These are phyloP conservation scores for Lochmaea capreae DNA, from an alignment of 2,888 invertebrate species.

Conservation along the genomic window DNA sequence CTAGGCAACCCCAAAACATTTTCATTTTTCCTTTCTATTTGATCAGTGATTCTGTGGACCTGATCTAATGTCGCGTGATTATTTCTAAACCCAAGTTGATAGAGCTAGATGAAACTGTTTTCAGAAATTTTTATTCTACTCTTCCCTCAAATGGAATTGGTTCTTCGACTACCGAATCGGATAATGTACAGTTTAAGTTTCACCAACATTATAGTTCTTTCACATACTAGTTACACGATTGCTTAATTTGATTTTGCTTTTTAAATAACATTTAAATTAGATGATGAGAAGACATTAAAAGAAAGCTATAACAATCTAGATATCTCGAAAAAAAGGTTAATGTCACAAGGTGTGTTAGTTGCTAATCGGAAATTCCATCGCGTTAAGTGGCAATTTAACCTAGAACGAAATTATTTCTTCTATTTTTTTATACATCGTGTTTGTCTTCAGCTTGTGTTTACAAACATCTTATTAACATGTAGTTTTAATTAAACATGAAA, in stretches of 20 bases:
- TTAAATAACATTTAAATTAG: background rate
- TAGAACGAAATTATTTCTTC: slow-evolving; percentile 34
- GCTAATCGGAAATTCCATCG: slow-evolving; percentile 25
- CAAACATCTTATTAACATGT: too few relatives aligned
- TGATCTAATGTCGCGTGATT: too few relatives aligned
- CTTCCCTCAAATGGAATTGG: too few relatives aligned
- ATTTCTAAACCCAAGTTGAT: too few relatives aligned
- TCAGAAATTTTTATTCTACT: too few relatives aligned
- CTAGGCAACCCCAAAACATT: too few relatives aligned
- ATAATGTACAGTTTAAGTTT: background rate
- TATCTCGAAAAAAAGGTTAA: slow-evolving; percentile 27
- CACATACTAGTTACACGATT: background rate
- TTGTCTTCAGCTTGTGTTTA: too few relatives aligned
- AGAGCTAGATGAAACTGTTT: too few relatives aligned
- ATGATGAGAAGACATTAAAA: slow-evolving; percentile 18
- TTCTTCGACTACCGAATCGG: background rate
- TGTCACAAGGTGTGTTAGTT: slow-evolving; percentile 31
- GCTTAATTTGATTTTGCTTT: background rate
- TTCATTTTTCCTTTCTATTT: too few relatives aligned
- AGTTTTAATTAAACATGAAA: too few relatives aligned
- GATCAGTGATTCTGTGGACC: too few relatives aligned
- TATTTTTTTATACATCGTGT: slow-evolving; percentile 9
- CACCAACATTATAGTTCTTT: slow-evolving; percentile 10
- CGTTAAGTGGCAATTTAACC: slow-evolving; percentile 30
- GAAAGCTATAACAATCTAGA: slow-evolving; percentile 30